Percentiles rank a stretch among this genome's conserved stretches.
These are phyloP conservation scores for Teinopalpus imperialis DNA, from an alignment of 2,888 invertebrate species.

Conservation along the genomic window DNA sequence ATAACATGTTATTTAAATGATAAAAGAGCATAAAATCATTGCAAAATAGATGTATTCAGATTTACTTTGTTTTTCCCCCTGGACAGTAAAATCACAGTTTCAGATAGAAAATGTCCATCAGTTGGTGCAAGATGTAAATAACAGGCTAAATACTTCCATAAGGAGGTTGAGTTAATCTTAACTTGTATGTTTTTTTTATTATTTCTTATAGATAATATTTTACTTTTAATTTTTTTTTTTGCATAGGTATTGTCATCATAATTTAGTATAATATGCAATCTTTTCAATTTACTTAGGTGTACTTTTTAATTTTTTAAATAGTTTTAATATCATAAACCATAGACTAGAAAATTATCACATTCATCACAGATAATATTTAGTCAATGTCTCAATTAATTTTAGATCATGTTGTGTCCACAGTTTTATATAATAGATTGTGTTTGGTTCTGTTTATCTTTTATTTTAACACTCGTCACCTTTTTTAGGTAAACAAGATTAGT, in stretches of 20 bases:
- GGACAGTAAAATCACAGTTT: slow-evolving; percentile 21
- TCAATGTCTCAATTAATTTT: too few relatives aligned
- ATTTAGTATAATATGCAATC: too few relatives aligned
- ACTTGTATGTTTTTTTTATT: slow-evolving; percentile 27
- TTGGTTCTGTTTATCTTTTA: slow-evolving; percentile 24
- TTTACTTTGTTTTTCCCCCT: slow-evolving; percentile 25
- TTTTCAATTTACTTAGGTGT: too few relatives aligned
- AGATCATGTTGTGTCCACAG: too few relatives aligned
- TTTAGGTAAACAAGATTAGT: slow-evolving; percentile 74
- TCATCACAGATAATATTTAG: too few relatives aligned
- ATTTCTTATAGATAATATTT: too few relatives aligned
- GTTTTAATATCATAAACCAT: slow-evolving; percentile 3
- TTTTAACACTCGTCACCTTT: slow-evolving; percentile 33
- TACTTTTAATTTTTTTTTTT: too few relatives aligned
- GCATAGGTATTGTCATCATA: too few relatives aligned
- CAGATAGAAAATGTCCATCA: slow-evolving; percentile 42
- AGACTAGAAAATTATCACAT: background rate
- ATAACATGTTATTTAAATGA: too few relatives aligned
- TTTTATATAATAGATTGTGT: slow-evolving; percentile 25
- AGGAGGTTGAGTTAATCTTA: slow-evolving; percentile 45
- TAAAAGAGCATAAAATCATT: too few relatives aligned
- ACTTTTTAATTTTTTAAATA: too few relatives aligned
- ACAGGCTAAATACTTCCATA: slow-evolving; percentile 53
- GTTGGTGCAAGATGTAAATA: slow-evolving; percentile 53
- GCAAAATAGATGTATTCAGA: too few relatives aligned